phyloP scores from a whole-genome alignment of 1,140 invertebrate species.

The Andricus grossulariae region DNA sequence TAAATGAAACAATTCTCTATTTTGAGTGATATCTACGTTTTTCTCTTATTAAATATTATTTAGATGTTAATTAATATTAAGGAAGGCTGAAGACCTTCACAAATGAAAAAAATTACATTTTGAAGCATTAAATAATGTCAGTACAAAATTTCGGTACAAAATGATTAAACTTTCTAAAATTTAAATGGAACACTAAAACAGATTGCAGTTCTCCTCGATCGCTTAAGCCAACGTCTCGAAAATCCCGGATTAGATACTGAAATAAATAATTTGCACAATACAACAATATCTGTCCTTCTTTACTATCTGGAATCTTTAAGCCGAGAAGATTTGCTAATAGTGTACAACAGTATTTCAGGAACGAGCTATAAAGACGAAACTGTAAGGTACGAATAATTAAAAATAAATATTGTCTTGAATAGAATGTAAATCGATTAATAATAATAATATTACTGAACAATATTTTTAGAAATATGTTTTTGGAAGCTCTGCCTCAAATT shows the following conservation, averaged over 20 bases:
- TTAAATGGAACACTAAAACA: slow-evolving; percentile 40
- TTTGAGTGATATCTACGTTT: background rate
- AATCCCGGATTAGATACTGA: slow-evolving; percentile 71
- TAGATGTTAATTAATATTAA: too few species aligned
- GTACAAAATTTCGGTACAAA: too few species aligned
- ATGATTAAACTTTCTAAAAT: too few species aligned
- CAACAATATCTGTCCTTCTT: slow-evolving; percentile 68
- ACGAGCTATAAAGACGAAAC: slow-evolving; percentile 74
- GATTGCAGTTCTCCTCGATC: slow-evolving; percentile 69
- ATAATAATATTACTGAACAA: background rate
- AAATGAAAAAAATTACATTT: too few species aligned
- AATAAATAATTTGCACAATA: slow-evolving; percentile 69
- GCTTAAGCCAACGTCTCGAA: slow-evolving; percentile 70
- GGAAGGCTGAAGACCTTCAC: too few species aligned
- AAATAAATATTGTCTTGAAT: background rate
- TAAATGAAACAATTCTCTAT: background rate
- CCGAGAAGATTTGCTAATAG: slow-evolving; percentile 61
- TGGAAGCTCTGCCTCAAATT: slow-evolving; percentile 83
- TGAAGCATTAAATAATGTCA: too few species aligned
- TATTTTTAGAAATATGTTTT: slow-evolving; percentile 79
- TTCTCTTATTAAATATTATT: background rate
- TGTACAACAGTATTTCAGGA: slow-evolving; percentile 70
- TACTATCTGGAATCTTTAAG: slow-evolving; percentile 69
- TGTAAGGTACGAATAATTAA: slow-evolving; percentile 55
- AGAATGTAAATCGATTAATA: background rate